Conservation (phyloP, 2,113 vertebrate genomes). For the Todiramphus saurophagus region DNA sequence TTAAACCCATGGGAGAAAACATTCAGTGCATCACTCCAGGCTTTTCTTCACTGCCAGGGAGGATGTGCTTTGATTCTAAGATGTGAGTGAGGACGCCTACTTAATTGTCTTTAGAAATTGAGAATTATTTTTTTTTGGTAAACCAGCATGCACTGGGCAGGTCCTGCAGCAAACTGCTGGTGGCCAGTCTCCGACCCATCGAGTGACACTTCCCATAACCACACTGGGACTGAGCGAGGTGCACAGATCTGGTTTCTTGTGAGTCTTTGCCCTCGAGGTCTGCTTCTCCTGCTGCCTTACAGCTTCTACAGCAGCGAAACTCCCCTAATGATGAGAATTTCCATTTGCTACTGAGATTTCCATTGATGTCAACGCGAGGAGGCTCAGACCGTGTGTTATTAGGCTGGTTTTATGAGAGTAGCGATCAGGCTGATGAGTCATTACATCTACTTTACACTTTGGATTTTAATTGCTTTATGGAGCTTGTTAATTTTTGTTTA, state of each 20-base stretch:
- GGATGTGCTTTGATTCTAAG: not conserved
- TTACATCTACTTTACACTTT: constrained; percentile 18
- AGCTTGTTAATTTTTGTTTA: constrained; percentile 47
- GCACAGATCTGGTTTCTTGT: not conserved
- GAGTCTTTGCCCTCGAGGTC: not conserved
- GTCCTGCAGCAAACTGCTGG: not conserved
- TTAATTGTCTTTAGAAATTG: not conserved
- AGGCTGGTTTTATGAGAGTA: constrained; percentile 13
- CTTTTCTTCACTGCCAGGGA: not conserved
- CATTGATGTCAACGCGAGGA: not conserved
- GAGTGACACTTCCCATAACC: not conserved
- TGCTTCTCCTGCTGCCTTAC: not conserved
- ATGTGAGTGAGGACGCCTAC: not conserved
- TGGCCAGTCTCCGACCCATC: not conserved
- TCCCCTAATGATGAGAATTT: not conserved
- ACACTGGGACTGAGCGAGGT: fast-evolving
- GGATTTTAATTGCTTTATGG: constrained; percentile 57
- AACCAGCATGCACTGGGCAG: not conserved
- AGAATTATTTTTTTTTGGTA: not conserved
- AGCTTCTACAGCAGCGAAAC: not conserved
- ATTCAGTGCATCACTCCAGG: not conserved
- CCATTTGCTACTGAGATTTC: not conserved
- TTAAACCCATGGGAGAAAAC: not conserved
- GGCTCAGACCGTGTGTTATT: not conserved
- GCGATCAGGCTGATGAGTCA: constrained; percentile 41